Evolutionary conservation across 2,113 vertebrate genomes (phyloP).

Genomic region (Sylvia atricapilla): DNA sequence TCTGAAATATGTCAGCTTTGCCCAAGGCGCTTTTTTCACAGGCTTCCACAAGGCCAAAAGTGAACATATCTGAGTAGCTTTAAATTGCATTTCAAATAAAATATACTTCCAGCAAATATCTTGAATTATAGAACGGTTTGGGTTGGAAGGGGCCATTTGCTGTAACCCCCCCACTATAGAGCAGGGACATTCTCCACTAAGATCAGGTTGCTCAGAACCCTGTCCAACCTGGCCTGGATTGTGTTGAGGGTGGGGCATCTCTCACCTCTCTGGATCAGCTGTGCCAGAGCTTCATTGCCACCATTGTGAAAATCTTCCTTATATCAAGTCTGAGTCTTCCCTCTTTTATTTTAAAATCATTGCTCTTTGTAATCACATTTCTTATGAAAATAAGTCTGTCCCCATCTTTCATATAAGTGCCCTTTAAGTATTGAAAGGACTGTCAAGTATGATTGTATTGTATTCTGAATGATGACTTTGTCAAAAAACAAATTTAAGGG

Average conservation of each 20-base stretch:
- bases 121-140: neutral
- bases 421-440: neutral
- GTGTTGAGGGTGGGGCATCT: neutral
- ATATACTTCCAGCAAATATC: neutral
- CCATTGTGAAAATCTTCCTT: neutral
- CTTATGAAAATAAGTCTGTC: neutral
- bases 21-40: neutral
- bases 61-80: neutral
- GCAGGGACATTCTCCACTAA: neutral
- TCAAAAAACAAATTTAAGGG: neutral
- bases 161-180: fast-evolving
- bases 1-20: neutral
- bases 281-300: neutral
- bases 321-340: neutral
- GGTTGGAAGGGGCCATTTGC: neutral
- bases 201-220: neutral
- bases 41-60: neutral
- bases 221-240: neutral
- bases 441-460: neutral
- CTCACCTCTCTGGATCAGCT: neutral
- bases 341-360: neutral
- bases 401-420: fast-evolving
- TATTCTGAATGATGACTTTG: neutral
- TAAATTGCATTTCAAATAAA: neutral
- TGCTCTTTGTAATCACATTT: neutral